Conservation (phyloP, 2,113 vertebrate genomes). For the Murina feae region DNA sequence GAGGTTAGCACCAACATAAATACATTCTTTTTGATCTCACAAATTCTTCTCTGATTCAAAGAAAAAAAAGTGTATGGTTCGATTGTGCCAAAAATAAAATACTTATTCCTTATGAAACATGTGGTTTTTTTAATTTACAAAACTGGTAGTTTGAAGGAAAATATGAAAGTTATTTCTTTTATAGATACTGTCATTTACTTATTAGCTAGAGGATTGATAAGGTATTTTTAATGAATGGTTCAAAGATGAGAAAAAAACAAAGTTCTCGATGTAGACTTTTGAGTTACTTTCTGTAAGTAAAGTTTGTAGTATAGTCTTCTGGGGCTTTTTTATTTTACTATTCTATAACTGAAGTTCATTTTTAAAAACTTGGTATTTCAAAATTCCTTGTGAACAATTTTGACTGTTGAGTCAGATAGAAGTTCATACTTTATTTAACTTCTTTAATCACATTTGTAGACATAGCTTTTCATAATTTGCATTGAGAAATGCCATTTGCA, state of each 20-base stretch:
- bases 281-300: not conserved
- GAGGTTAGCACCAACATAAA: not conserved
- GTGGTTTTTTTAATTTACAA: not conserved
- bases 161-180: not conserved
- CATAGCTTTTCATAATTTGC: not conserved
- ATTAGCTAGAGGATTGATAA: not conserved
- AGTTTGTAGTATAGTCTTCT: not conserved
- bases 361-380: not conserved
- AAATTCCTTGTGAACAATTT: not conserved
- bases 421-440: not conserved
- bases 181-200: not conserved
- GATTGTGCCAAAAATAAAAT: not conserved
- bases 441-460: not conserved
- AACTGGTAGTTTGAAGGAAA: not conserved
- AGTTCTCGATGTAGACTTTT: not conserved
- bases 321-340: not conserved
- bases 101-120: not conserved
- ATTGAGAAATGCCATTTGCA: not conserved
- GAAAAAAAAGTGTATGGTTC: not conserved
- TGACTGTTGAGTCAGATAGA: not conserved
- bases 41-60: not conserved
- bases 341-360: not conserved
- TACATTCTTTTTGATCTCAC: not conserved
- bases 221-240: not conserved
- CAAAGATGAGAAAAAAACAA: not conserved